phyloP scores from a whole-genome alignment of 2,113 vertebrate species.

The Galemys pyrenaicus region DNA sequence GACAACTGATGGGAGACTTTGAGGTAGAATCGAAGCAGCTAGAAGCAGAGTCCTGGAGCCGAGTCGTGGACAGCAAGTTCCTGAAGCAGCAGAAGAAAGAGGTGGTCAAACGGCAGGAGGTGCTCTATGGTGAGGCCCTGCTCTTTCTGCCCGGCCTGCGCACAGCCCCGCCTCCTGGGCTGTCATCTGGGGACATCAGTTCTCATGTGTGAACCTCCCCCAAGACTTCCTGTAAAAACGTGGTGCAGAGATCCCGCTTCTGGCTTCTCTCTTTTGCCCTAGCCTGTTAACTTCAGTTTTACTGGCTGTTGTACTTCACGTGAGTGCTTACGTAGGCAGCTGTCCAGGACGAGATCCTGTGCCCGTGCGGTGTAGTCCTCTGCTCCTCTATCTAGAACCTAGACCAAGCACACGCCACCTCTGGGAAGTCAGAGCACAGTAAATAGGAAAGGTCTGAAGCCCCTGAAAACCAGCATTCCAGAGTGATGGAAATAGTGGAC shows the following conservation, averaged over 20 bases:
- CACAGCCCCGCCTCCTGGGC: too few relatives aligned
- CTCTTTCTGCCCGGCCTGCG: too few relatives aligned
- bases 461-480: not conserved
- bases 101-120: constrained; percentile 94
- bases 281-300: not conserved
- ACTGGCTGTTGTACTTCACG: not conserved
- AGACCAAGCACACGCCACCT: not conserved
- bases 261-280: not conserved
- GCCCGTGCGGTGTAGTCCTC: not conserved
- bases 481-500: not conserved
- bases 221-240: not conserved
- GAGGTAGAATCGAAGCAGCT: constrained; percentile 93
- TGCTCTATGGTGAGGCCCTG: constrained; percentile 93
- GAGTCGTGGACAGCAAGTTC: constrained; percentile 92
- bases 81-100: constrained; percentile 94
- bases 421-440: not conserved
- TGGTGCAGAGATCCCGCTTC: not conserved
- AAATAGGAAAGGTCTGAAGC: not conserved
- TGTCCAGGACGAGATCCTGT: not conserved
- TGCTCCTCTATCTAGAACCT: not conserved
- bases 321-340: not conserved
- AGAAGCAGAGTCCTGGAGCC: constrained; percentile 97
- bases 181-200: too few relatives aligned
- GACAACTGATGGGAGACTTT: constrained; percentile 96
- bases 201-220: not conserved